A percentile compares a stretch with the other conserved stretches of the same genome.
phyloP scores from a whole-genome alignment of 2,113 vertebrate species.

The Catharus bicknelli region DNA sequence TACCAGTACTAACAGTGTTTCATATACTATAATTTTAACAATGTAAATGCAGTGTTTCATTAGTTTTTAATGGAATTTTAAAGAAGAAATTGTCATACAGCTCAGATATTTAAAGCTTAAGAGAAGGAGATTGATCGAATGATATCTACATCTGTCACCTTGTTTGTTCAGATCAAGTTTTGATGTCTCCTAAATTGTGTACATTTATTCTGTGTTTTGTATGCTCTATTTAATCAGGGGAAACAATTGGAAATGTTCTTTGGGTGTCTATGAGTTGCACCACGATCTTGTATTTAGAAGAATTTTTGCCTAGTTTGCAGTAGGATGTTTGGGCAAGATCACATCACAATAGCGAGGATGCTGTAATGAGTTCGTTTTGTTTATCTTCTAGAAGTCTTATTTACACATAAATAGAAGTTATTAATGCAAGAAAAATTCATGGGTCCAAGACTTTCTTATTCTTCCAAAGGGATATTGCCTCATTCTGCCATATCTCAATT shows the following conservation, averaged over 20 bases:
- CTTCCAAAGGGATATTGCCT: neutral
- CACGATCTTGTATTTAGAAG: neutral
- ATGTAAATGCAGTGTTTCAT: neutral
- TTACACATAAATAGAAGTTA: neutral
- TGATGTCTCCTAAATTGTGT: neutral
- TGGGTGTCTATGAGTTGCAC: neutral
- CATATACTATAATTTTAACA: neutral
- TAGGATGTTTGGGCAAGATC: neutral
- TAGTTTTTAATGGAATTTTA: neutral
- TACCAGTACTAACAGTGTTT: neutral
- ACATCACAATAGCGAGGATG: neutral
- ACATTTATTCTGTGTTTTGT: neutral
- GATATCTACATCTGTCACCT: neutral
- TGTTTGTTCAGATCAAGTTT: neutral
- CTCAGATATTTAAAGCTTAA: neutral
- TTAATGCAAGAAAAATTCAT: neutral
- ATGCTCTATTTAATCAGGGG: neutral
- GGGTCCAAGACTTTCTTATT: neutral
- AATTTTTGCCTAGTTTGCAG: neutral
- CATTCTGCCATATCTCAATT: neutral
- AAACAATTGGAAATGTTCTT: neutral
- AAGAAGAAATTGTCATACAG: neutral
- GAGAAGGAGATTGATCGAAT: fast-evolving
- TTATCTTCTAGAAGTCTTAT: neutral
- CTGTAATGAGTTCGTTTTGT: neutral